A percentile compares a stretch with the other conserved stretches of the same genome.
Evolutionary conservation across 2,888 invertebrate genomes (phyloP).

Genomic region (Meteorus cinctellus): DNA sequence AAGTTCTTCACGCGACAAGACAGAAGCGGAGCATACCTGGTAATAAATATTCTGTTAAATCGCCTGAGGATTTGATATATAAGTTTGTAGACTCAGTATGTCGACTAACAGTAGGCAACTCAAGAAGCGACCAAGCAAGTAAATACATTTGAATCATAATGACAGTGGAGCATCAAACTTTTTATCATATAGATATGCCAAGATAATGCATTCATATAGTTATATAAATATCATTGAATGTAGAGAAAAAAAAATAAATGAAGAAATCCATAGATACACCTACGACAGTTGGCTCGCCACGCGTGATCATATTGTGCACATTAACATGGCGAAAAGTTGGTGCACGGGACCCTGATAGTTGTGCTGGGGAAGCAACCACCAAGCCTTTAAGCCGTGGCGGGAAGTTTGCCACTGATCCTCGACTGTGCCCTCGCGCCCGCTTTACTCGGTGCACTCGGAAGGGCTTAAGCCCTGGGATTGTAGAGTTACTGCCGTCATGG

Average conservation of each 20-base stretch:
- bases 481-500: constrained; percentile 72
- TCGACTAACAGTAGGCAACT: constrained; percentile 3
- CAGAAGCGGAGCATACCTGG: constrained; percentile 51
- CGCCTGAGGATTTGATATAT: not conserved
- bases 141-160: not conserved
- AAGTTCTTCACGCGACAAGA: constrained; percentile 43
- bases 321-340: constrained; percentile 72
- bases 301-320: constrained; percentile 69
- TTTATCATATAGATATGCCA: not conserved
- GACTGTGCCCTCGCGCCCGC: constrained; percentile 49
- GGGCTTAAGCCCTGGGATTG: constrained; percentile 71
- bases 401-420: constrained; percentile 73
- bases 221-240: not conserved
- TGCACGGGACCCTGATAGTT: constrained; percentile 47
- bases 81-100: not conserved
- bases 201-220: not conserved
- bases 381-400: constrained; percentile 73
- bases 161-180: not conserved
- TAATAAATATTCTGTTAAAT: constrained; percentile 30
- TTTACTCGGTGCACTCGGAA: constrained; percentile 56
- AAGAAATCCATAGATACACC: not conserved
- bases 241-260: not conserved
- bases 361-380: constrained; percentile 69
- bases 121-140: constrained; percentile 39
- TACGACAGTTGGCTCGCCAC: constrained; percentile 39